Evolutionary conservation across 2,888 invertebrate genomes (phyloP).

Genomic region (Callyntrura guangdongensis): DNA sequence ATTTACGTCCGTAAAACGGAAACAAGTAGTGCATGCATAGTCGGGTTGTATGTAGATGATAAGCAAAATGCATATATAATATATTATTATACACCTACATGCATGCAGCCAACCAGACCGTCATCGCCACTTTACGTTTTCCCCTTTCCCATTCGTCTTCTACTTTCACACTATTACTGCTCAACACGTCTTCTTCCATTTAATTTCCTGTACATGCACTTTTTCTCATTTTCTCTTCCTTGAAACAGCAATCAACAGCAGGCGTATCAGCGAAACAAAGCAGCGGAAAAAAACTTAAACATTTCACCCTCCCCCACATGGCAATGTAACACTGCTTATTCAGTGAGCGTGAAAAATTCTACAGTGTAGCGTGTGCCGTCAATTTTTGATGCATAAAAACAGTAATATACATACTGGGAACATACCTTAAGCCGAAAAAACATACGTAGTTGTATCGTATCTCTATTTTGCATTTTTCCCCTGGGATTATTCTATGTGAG

Average conservation of each 20-base stretch:
- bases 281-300: constrained; percentile 47
- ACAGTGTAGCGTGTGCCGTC: too few relatives aligned
- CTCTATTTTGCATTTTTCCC: too few relatives aligned
- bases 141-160: constrained; percentile 46
- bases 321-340: too few relatives aligned
- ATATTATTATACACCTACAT: background rate
- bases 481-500: too few relatives aligned
- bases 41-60: background rate
- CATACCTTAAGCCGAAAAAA: too few relatives aligned
- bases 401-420: too few relatives aligned
- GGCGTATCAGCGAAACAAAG: constrained; percentile 48
- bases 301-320: background rate
- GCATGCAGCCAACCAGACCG: constrained; percentile 49
- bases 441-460: too few relatives aligned
- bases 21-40: constrained; percentile 4
- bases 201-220: constrained; percentile 66
- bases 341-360: too few relatives aligned
- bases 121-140: constrained; percentile 67
- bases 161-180: constrained; percentile 40
- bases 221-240: background rate
- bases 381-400: too few relatives aligned
- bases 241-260: constrained; percentile 45
- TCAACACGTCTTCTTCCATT: constrained; percentile 74
- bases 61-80: background rate
- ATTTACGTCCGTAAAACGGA: constrained; percentile 8